Base-by-base conservation (phyloP, 2,113 vertebrate genomes). In the Podilymbus podiceps region DNA sequence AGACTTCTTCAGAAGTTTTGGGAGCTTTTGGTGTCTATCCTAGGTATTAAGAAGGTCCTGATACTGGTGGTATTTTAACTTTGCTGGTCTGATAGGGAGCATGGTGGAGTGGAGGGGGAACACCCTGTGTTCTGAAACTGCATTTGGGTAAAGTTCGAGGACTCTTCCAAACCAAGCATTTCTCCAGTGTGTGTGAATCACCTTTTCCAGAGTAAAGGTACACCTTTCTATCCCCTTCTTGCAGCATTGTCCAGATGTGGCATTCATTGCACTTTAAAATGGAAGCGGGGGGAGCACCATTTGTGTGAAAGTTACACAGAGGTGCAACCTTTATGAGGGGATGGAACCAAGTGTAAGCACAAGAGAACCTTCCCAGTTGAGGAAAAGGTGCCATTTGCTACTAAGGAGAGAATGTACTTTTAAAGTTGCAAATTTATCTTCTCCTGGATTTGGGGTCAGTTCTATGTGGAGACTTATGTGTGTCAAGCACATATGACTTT, bases 381-480 rank as follows among this genome's bases (percentile, higher is more conserved):
- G 22, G 47, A 42, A 46, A 90, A 78, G 17, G 13, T 73, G 9
- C 10, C 38, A 64, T 88, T 76, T 80, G 24, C 28, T 66, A 8
- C 28, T 27, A 42, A 56, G 47, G 11, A 63, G 28, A 47, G 24
- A 80, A 58, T 15, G 18, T 67, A 28, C 15, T 86, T 86, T 30
- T 17, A 19, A 89, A 75, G 38, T 21, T 69, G 20, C 27, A 64
- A 25, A 60, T 71, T 77, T 60, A 9, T 35, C 18, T 88, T 53
- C 17, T 60, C 18, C 22, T 88, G 81, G 8, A 6, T 46, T 89
- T 58, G 17, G 11, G 85, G 66, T 19, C 2, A 0, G 11, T 44
- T 22, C 28, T 35, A 0, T 4, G 6, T 53, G 31, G 17, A 60
- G 56, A 12, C 19, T 49, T 1, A 2, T 49, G 9, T 35, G 7